Base-by-base conservation (phyloP, 2,113 vertebrate genomes). In the Ploceus nigricollis region DNA sequence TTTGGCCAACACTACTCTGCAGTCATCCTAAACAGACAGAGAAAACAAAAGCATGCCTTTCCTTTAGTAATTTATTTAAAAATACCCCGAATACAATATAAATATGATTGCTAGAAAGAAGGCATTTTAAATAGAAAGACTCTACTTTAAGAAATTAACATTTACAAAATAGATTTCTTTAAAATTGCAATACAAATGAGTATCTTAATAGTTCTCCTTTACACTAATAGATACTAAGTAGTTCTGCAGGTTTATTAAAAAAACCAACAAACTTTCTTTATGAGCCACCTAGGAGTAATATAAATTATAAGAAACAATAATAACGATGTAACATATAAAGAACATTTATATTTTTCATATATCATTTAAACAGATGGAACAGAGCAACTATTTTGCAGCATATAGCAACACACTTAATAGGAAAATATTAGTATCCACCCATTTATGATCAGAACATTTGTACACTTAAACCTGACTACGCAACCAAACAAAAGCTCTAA, bases 1-100 rank as follows among this genome's bases (percentile, higher is more conserved):
- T 97, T 99, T 99, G 23, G 99, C 98, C 98, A 99, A 95, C 35
- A 99, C 99, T 39, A 99, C 99, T 96, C 99, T 98, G 97, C 99
- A 99, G 95, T 99, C 99, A 84, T 99, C 99, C 99, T 99, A 83
- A 71, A 89, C 45, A 94, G 63, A 91, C 13, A 92, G 81, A 66
- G 81, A 54, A 95, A 66, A 70, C 16, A 85, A 64, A 82, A 92
- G 33, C 8, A 76, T 27, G 13, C 3, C 14, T 54, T 89, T 68
- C 23, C 15, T 65, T 91, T 3, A 94, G 25, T 81, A 93, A 91
- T 35, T 89, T 50, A 86, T n/a, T 89, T 88, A 33, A 73, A 77
- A 72, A 61, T 15, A 56, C 15, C 4, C 8, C 30, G 63, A 78
- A 56, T 40, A 51, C 8, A 53, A 64, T 19, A 56, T 31, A 87